Percentiles rank a stretch among this genome's conserved stretches.
These are phyloP conservation scores for Pterostichus madidus DNA, from an alignment of 2,888 invertebrate genomes.

Conservation along the genomic window DNA sequence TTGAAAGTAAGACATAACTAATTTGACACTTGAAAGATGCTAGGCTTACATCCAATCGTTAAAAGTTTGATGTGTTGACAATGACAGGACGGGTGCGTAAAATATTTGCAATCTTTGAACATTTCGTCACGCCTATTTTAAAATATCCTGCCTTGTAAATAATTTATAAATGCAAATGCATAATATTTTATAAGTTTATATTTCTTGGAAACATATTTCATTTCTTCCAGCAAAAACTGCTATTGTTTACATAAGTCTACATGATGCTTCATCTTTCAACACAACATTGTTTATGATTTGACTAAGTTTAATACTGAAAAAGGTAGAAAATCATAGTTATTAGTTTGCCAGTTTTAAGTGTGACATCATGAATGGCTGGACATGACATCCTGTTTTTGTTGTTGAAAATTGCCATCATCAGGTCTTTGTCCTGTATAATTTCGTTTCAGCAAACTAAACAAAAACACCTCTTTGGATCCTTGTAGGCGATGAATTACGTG, in stretches of 20 bases:
- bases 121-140: conserved; percentile 33
- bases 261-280: too few relatives aligned
- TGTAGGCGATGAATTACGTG: neutral
- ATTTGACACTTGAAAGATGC: neutral
- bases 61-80: conserved; percentile 14
- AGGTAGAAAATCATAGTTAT: conserved; percentile 7
- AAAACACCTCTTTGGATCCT: neutral
- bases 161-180: conserved; percentile 38
- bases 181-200: conserved; percentile 17
- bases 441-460: neutral
- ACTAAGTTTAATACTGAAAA: neutral
- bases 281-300: neutral
- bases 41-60: neutral
- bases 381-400: conserved; percentile 53
- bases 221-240: neutral
- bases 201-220: conserved; percentile 4
- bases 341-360: conserved; percentile 2
- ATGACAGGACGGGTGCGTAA: conserved; percentile 22
- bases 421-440: conserved; percentile 50
- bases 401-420: neutral
- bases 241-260: neutral
- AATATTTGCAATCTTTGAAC: conserved; percentile 10
- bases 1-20: neutral
- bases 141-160: conserved; percentile 24
- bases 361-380: conserved; percentile 16